These are phyloP conservation scores for Zaprionus nigranus DNA, from an alignment of 1,140 invertebrate species.

Conservation along the genomic window DNA sequence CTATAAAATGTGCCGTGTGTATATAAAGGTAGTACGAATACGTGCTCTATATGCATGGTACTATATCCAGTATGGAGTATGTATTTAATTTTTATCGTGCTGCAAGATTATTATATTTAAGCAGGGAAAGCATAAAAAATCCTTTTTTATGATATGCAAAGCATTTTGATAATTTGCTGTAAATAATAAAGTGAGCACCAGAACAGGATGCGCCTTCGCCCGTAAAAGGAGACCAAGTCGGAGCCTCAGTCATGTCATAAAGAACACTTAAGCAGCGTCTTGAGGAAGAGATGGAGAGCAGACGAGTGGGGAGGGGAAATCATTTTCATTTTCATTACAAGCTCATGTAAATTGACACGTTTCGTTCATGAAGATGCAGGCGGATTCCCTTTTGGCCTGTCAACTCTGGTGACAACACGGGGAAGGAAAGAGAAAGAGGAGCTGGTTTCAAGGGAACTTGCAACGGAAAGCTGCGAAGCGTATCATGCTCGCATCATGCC, in stretches of 20 bases:
- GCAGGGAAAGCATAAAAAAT: conserved; percentile 45
- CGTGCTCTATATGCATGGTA: neutral
- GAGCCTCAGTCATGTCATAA: conserved; percentile 22
- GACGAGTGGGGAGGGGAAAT: neutral
- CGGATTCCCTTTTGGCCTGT: conserved; percentile 2
- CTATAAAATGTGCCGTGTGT: conserved; percentile 1
- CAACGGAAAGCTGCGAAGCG: conserved; percentile 30
- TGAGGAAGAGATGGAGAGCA: neutral
- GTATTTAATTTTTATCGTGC: conserved; percentile 39
- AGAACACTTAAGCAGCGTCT: conserved; percentile 45
- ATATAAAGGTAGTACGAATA: neutral
- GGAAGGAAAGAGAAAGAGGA: too few relatives aligned
- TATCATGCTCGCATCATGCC: conserved; percentile 41
- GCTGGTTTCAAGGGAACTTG: neutral
- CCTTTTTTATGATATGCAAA: conserved; percentile 56
- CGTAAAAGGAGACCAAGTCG: conserved; percentile 18
- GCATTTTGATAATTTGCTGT: conserved; percentile 50
- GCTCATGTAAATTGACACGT: conserved; percentile 56
- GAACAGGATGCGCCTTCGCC: conserved; percentile 33
- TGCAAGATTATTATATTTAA: conserved; percentile 41
- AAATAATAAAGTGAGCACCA: conserved; percentile 38
- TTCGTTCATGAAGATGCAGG: conserved; percentile 40
- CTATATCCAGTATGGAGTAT: neutral
- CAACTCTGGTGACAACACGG: conserved; percentile 7
- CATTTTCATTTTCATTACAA: conserved; percentile 39